phyloP scores from a whole-genome alignment of 2,888 invertebrate genomes.

The Bugula neritina region DNA sequence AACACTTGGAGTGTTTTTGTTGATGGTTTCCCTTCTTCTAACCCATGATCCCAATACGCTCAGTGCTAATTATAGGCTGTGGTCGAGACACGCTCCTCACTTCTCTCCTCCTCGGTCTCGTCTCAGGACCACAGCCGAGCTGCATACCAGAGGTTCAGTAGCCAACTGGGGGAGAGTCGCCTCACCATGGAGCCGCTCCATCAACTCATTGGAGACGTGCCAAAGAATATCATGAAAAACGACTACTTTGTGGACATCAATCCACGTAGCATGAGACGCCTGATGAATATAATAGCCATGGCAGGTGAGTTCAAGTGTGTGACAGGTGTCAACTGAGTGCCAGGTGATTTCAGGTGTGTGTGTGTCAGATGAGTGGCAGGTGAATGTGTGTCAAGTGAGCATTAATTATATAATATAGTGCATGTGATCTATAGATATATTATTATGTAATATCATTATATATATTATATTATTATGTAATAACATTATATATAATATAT shows the following conservation, averaged over 20 bases:
- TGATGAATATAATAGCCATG: constrained; percentile 94
- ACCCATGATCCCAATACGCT: no score
- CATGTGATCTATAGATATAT: no score
- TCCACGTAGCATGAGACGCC: constrained; percentile 87
- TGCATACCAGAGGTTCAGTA: neutral
- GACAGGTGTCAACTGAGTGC: no score
- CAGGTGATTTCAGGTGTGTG: no score
- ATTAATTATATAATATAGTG: no score
- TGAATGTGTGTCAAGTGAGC: no score
- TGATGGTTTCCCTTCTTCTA: no score
- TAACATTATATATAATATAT: no score
- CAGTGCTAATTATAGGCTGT: neutral
- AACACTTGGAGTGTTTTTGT: no score
- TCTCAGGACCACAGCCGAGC: neutral
- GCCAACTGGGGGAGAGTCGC: neutral
- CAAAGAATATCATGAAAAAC: constrained; percentile 68
- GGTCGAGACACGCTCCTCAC: neutral
- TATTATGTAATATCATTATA: no score
- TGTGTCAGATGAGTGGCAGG: no score
- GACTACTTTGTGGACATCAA: constrained; percentile 99
- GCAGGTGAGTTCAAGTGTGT: constrained; percentile 65
- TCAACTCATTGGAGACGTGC: neutral
- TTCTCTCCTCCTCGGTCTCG: neutral
- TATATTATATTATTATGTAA: no score
- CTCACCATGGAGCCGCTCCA: constrained; percentile 4